Conservation (phyloP, 2,888 invertebrate genomes). For the Gastracanthus pulcherrimus region DNA sequence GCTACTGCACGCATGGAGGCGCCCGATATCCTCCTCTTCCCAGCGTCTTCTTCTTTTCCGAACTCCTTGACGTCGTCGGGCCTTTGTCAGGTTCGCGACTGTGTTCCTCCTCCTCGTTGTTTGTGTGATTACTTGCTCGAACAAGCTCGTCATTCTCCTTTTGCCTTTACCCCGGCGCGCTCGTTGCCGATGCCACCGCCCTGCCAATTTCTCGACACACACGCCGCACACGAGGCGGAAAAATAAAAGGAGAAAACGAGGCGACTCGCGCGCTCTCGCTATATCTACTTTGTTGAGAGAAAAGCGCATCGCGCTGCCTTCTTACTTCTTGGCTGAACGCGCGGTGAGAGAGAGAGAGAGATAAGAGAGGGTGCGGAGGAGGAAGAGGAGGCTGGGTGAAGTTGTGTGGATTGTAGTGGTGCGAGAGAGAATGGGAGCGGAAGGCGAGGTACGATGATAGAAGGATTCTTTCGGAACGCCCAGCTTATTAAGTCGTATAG, state of each 20-base stretch:
- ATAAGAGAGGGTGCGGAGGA: too few species aligned
- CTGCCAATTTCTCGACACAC: slow-evolving; percentile 65
- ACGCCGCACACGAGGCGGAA: not conserved
- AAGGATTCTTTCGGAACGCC: slow-evolving; percentile 5
- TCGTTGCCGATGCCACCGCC: slow-evolving; percentile 56
- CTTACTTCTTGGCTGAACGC: not conserved
- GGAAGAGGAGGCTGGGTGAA: too few species aligned
- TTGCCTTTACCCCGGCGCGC: not conserved
- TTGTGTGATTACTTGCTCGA: slow-evolving; percentile 67
- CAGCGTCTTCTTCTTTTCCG: not conserved
- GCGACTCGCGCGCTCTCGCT: not conserved
- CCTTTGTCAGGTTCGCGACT: slow-evolving; percentile 41
- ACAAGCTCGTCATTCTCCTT: slow-evolving; percentile 41
- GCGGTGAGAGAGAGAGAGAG: not conserved
- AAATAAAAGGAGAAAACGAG: slow-evolving; percentile 10
- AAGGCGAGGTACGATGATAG: not conserved
- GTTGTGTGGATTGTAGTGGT: not conserved
- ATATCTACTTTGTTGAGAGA: too few species aligned
- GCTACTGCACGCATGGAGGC: not conserved
- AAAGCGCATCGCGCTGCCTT: too few species aligned
- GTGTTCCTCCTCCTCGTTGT: slow-evolving; percentile 56
- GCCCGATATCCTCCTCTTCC: not conserved
- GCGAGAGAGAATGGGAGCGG: not conserved
- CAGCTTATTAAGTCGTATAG: slow-evolving; percentile 31
- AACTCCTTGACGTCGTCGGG: not conserved